Evolutionary conservation across 1,140 invertebrate genomes (phyloP), one percentile per base, ranked within the genome.

Genomic region (Drosophila watanabei): DNA sequence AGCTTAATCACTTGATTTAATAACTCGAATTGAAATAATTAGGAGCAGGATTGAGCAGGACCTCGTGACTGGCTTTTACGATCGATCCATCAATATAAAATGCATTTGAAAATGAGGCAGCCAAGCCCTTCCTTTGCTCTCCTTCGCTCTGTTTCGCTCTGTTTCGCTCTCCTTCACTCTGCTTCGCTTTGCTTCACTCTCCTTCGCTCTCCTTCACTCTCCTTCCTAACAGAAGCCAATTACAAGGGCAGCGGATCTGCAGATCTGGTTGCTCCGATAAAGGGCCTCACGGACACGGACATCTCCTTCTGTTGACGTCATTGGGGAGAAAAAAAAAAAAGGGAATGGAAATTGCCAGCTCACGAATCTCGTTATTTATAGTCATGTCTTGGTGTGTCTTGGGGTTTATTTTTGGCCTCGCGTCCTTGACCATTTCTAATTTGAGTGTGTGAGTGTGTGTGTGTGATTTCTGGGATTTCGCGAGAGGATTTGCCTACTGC

Each of bases 351-450:
- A 75, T 54, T 52, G 63, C 73, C 75, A 66, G 73, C 72, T 77
- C 75, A 78, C 75, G 75, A 78, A 46, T 33, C 73, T 60, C 32
- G 75, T 77, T 78, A 78, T 78, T 78, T 78, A 78, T 78, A 78
- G 75, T 35, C 49, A 5, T 30, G 43, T 45, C 18, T 49, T 49
- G 46, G 45, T 16, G 16, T 20, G 46, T 48, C 46, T 41, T 13
- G 39, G 39, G 63, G 62, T 68, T 77, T 78, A 78, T 78, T 78
- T 78, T 78, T 77, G 73, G 49, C 24, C 71, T 58, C 16, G 28
- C 75, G 75, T 78, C 75, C 75, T 78, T 78, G 75, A 78, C 75
- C 64, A 78, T 56, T 78, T 78, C 63, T 61, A 69, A 78, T 78
- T 78, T 28, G 24, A 16, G 48, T 18, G n/a, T 30, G 73, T 30